A percentile compares a stretch with the other conserved stretches of the same genome.
Conservation (phyloP, 2,113 vertebrate species). For the Dendrocopos noguchii region DNA sequence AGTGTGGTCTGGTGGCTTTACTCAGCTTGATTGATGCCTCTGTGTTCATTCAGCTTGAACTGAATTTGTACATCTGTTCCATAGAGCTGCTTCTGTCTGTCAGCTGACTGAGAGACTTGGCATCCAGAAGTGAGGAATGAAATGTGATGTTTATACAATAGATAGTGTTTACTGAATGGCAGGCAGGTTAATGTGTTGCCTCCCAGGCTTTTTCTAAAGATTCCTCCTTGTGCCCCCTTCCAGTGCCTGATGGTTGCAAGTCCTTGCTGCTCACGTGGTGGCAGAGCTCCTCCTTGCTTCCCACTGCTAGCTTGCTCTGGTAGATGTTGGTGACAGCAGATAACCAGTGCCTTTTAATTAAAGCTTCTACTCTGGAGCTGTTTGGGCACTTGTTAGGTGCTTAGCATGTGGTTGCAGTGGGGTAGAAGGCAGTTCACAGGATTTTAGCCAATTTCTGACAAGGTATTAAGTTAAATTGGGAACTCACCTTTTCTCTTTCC, state of each 20-base stretch:
- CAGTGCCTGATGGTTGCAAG: neutral
- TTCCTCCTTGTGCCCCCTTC: neutral
- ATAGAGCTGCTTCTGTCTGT: neutral
- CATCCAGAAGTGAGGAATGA: neutral
- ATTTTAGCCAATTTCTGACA: neutral
- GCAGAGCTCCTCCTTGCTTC: neutral
- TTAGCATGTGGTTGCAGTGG: neutral
- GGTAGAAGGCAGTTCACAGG: neutral
- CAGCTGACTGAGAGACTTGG: neutral
- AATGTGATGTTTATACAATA: neutral
- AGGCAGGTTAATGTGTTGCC: neutral
- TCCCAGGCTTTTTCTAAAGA: constrained; percentile 23
- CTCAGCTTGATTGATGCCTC: neutral
- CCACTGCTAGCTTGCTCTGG: neutral
- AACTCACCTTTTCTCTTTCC: neutral
- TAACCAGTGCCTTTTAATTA: neutral
- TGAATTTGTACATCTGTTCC: neutral
- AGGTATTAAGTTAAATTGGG: neutral
- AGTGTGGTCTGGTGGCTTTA: neutral
- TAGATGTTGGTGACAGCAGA: neutral
- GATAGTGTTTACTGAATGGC: neutral
- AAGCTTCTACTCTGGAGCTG: neutral
- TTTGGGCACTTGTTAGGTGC: neutral
- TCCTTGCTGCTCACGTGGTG: neutral
- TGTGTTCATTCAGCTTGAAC: neutral